Percentiles rank a stretch among this genome's conserved stretches.
Conservation (phyloP, 2,888 invertebrate genomes). For the Disparrhopalites patrizii region DNA sequence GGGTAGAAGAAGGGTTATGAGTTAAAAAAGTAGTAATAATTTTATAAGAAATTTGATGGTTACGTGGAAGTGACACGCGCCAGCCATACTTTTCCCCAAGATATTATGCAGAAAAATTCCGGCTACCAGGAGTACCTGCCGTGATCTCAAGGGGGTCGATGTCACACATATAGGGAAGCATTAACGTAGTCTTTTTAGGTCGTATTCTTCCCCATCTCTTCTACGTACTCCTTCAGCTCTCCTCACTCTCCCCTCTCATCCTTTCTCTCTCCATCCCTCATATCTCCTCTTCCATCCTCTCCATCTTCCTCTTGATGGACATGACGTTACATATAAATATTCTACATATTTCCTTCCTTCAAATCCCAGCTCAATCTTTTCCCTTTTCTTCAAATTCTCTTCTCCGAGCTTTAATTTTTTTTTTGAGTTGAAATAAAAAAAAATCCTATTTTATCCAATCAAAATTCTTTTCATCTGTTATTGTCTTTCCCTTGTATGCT, state of each 20-base stretch:
- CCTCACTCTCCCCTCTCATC: no score
- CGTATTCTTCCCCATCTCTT: background rate
- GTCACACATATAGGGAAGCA: slow-evolving; percentile 38
- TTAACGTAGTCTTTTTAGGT: background rate
- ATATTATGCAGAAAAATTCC: slow-evolving; percentile 48
- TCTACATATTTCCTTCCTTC: background rate
- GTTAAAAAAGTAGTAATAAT: slow-evolving; percentile 42
- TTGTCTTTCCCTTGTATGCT: no score
- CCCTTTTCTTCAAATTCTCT: background rate
- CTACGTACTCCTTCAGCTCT: background rate
- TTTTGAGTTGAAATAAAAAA: no score
- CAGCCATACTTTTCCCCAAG: slow-evolving; percentile 35
- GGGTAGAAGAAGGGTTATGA: slow-evolving; percentile 13
- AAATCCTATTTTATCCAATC: no score
- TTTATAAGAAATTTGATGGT: slow-evolving; percentile 47
- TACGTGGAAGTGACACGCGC: slow-evolving; percentile 45
- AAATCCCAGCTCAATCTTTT: background rate
- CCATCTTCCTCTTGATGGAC: background rate
- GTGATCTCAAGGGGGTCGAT: slow-evolving; percentile 48
- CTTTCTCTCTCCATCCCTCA: no score
- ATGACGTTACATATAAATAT: background rate
- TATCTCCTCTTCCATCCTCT: no score
- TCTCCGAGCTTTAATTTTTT: no score
- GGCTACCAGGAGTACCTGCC: slow-evolving; percentile 42
- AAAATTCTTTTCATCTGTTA: no score